A percentile compares a stretch with the other conserved stretches of the same genome.
Conservation (phyloP, 2,888 invertebrate genomes). For the Andrena trimmerana region DNA sequence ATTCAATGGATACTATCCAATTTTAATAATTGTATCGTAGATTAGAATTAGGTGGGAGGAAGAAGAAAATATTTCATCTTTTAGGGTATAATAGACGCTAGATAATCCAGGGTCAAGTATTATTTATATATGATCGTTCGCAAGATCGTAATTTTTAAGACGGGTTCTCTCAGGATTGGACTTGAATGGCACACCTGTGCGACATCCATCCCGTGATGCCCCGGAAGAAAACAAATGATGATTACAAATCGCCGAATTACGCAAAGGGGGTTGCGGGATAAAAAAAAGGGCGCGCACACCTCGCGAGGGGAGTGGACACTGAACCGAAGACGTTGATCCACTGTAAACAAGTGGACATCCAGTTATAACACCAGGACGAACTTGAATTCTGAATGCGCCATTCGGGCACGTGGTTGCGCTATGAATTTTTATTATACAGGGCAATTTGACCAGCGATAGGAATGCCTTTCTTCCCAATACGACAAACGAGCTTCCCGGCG, state of each 20-base stretch:
- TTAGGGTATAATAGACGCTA: background rate
- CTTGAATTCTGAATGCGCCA: conserved; percentile 43
- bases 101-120: background rate
- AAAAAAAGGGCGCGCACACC: conserved; percentile 23
- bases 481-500: background rate
- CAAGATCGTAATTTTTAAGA: conserved; percentile 30
- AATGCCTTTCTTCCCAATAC: background rate
- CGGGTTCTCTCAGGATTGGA: conserved; percentile 34
- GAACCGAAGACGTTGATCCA: conserved; percentile 53
- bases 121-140: background rate
- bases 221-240: conserved; percentile 57
- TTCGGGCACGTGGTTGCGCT: conserved; percentile 30
- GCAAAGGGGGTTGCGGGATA: conserved; percentile 40
- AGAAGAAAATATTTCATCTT: background rate
- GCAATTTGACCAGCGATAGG: conserved; percentile 24
- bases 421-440: conserved; percentile 56
- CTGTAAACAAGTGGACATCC: conserved; percentile 56
- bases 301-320: conserved; percentile 50
- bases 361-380: conserved; percentile 45
- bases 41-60: no score
- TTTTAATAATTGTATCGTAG: no score
- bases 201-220: conserved; percentile 36
- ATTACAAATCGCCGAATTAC: conserved; percentile 67
- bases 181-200: conserved; percentile 58
- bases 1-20: no score